Evolutionary conservation across 2,888 invertebrate genomes (phyloP).

Genomic region (Villa cingulata): DNA sequence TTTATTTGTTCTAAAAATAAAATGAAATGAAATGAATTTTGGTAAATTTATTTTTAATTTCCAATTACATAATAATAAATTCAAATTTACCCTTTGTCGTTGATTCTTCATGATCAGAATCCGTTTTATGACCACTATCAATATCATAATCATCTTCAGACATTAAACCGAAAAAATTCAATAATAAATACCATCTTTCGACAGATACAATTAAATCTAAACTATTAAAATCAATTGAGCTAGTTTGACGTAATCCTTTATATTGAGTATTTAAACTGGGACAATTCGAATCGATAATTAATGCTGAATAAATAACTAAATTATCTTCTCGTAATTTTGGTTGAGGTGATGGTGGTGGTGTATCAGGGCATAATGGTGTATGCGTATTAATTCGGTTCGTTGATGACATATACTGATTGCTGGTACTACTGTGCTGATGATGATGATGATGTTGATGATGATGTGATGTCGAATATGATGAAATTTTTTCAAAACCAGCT

Average conservation of each 20-base stretch:
- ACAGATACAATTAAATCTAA: constrained; percentile 81
- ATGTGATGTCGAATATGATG: constrained; percentile 6
- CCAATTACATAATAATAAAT: background rate
- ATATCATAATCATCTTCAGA: constrained; percentile 22
- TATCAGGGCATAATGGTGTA: constrained; percentile 33
- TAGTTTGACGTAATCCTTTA: constrained; percentile 38
- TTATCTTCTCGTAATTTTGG: constrained; percentile 42
- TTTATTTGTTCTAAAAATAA: constrained; percentile 17
- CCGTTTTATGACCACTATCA: constrained; percentile 13
- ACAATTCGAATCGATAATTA: constrained; percentile 50
- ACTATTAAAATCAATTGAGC: constrained; percentile 73
- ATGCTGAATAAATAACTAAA: constrained; percentile 58
- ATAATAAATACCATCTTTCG: constrained; percentile 87
- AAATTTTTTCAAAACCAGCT: constrained; percentile 34
- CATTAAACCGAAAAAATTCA: constrained; percentile 75
- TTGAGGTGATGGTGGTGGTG: constrained; percentile 53
- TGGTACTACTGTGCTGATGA: background rate
- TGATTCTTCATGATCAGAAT: constrained; percentile 11
- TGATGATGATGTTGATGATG: constrained; percentile 11
- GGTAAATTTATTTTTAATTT: background rate
- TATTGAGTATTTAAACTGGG: constrained; percentile 51
- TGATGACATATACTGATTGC: background rate
- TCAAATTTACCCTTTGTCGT: constrained; percentile 14
- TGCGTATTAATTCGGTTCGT: constrained; percentile 5
- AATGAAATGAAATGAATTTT: background rate